Conservation (phyloP, 1,140 invertebrate genomes). For the Drosophila lini region DNA sequence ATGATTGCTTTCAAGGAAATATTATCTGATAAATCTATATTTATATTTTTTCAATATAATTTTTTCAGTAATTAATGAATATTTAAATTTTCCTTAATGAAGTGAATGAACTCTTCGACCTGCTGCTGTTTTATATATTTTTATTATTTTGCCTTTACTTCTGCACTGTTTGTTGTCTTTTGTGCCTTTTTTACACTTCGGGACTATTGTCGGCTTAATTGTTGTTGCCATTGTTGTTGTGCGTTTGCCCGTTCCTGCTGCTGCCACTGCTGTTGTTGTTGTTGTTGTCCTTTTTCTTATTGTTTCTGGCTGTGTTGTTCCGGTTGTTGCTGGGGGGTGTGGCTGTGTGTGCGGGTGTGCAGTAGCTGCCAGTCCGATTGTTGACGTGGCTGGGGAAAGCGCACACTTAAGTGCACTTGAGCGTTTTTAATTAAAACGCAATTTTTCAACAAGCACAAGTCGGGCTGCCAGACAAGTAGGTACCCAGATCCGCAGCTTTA, state of each 20-base stretch:
- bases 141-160: constrained; percentile 35
- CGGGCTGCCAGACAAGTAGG: constrained; percentile 28
- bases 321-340: constrained; percentile 3
- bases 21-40: too few relatives aligned
- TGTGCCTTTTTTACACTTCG: constrained; percentile 55
- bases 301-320: constrained; percentile 6
- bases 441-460: constrained; percentile 72
- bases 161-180: constrained; percentile 40
- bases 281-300: constrained; percentile 6
- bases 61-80: background rate
- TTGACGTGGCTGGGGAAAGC: constrained; percentile 73
- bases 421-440: constrained; percentile 81
- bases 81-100: background rate
- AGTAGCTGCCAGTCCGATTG: constrained; percentile 50
- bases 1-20: too few relatives aligned
- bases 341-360: constrained; percentile 45
- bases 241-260: constrained; percentile 16
- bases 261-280: background rate
- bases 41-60: too few relatives aligned
- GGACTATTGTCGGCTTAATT: constrained; percentile 70
- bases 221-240: constrained; percentile 53
- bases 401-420: constrained; percentile 81
- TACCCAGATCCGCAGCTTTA: background rate
- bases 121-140: constrained; percentile 5
- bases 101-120: constrained; percentile 21